These are phyloP conservation scores for Archips crataeganus DNA, from an alignment of 2,888 invertebrate species.

Conservation along the genomic window DNA sequence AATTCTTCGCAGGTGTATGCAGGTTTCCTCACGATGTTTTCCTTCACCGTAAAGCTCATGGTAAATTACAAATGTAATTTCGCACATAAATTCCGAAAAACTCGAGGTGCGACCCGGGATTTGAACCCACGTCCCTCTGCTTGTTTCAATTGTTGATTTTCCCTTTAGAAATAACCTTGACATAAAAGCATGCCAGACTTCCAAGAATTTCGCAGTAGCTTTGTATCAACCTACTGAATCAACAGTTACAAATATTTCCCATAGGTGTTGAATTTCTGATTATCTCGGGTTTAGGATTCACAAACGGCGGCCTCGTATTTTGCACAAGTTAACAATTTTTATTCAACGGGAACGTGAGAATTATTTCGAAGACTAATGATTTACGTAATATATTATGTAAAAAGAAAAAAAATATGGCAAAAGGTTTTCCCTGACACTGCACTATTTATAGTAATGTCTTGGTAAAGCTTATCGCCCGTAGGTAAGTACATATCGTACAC, in stretches of 20 bases:
- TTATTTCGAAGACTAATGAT: not conserved
- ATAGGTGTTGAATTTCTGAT: slow-evolving; percentile 16
- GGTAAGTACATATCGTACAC: slow-evolving; percentile 58
- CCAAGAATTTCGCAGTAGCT: slow-evolving; percentile 67
- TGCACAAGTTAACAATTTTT: not conserved
- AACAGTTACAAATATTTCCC: slow-evolving; percentile 12
- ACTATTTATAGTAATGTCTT: slow-evolving; percentile 29
- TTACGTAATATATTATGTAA: not conserved
- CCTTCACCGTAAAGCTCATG: too few species aligned
- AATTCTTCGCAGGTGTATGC: too few species aligned
- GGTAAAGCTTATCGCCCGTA: slow-evolving; percentile 39
- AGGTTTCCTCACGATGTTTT: too few species aligned
- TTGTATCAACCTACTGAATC: slow-evolving; percentile 31
- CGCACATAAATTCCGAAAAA: too few species aligned
- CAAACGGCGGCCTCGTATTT: slow-evolving; percentile 14
- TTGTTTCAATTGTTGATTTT: slow-evolving; percentile 16
- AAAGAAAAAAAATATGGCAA: slow-evolving; percentile 7
- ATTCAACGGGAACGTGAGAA: not conserved
- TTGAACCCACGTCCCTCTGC: too few species aligned
- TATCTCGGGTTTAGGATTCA: slow-evolving; percentile 9
- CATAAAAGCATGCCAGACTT: slow-evolving; percentile 74
- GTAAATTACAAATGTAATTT: too few species aligned
- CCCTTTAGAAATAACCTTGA: slow-evolving; percentile 60
- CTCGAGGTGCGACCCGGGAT: too few species aligned
- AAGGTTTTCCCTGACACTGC: slow-evolving; percentile 33